Base-by-base conservation (phyloP, 2,888 invertebrate species). In the Muschampia staudingeri region DNA sequence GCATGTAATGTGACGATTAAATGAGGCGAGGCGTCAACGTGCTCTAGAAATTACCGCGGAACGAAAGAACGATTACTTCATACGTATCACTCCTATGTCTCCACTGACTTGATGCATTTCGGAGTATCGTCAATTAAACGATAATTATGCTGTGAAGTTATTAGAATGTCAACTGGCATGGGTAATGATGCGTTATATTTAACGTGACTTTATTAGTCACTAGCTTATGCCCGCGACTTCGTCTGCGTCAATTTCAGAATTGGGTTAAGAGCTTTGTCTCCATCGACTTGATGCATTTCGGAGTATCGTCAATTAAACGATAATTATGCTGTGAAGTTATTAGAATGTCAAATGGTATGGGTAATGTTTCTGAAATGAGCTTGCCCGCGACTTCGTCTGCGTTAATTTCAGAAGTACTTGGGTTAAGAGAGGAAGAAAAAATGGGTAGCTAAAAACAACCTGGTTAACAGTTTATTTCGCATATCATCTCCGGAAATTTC, bases 1-100 rank as follows among this genome's bases (percentile, higher is more conserved):
- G 95, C 95, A 94, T 94, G 94, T 95, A 94, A 94, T 94, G 94
- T 88, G 91, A 89, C 93, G 94, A 94, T 94, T 95, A 94, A 95
- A 94, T 93, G 94, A 94, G 93, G 92, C 93, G 92, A 93, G 93
- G 93, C 85, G 88, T 85, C 83, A 80, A 77, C 82, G 86, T 71
- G 76, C 71, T 76, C 52, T 30, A 81, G 67, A 80, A 80, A 87
- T 87, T 86, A 85, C 87, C 84, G 83, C 85, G 82, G 82, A 77
- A 83, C 79, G 85, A 87, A 89, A 85, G 44, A 81, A 81, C 61
- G 61, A 81, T 81, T 85, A 83, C 65, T 65, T 30, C 65, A 65
- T 34, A 65, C 14, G 30, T 7, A 12, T 7, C 40, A 40, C 40
- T 25, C 83, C 80, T 81, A 40, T 40, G 40, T 37, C n/a, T 25